phyloP scores from a whole-genome alignment of 2,113 vertebrate genomes.

The Ciconia maguari region DNA sequence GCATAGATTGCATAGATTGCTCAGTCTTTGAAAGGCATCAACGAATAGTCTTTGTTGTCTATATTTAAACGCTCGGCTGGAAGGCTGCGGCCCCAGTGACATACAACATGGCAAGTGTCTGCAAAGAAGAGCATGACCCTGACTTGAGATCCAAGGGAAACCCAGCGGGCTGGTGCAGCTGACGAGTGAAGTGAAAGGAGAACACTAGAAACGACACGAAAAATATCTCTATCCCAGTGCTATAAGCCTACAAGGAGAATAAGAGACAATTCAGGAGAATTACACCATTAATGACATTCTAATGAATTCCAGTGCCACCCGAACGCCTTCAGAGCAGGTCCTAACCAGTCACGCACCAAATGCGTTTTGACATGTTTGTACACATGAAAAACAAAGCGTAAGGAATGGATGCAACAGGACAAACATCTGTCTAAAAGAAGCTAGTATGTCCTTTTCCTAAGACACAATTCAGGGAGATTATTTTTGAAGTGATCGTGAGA shows the following conservation, averaged over 20 bases:
- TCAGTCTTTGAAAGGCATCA: neutral
- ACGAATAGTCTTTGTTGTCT: neutral
- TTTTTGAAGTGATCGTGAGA: neutral
- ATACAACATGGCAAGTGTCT: neutral
- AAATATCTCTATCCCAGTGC: neutral
- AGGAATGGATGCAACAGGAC: fast-evolving
- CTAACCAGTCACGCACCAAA: neutral
- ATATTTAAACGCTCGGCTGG: neutral
- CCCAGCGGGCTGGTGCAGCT: neutral
- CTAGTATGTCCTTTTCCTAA: fast-evolving
- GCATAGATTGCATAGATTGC: fast-evolving
- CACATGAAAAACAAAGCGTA: fast-evolving
- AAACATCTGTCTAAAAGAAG: neutral
- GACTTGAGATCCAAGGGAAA: neutral
- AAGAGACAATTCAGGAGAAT: neutral
- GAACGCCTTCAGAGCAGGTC: neutral
- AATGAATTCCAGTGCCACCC: neutral
- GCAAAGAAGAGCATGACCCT: neutral
- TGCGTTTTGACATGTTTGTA: fast-evolving
- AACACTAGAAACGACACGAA: fast-evolving
- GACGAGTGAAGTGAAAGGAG: neutral
- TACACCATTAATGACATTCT: neutral
- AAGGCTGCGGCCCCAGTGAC: neutral
- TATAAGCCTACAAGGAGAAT: neutral
- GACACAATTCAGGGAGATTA: neutral